Evolutionary conservation across 1,140 invertebrate genomes (phyloP).

Genomic region (Nephotettix cincticeps): DNA sequence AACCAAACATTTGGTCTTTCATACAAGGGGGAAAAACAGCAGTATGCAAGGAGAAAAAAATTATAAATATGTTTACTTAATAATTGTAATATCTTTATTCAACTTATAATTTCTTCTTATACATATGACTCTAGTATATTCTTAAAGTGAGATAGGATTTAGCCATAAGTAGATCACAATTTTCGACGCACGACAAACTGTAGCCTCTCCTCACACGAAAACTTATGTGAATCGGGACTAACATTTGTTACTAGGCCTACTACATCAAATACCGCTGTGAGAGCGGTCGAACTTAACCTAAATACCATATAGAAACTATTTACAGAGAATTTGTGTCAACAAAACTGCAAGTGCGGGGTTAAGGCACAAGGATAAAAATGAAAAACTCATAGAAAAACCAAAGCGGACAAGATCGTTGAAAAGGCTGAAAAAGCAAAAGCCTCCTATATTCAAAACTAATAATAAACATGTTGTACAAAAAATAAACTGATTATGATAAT

Average conservation of each 20-base stretch:
- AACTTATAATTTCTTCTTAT: slow-evolving; percentile 10
- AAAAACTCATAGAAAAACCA: background rate
- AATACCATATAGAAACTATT: background rate
- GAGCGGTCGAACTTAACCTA: background rate
- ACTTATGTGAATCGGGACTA: slow-evolving; percentile 1
- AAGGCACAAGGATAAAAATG: slow-evolving; percentile 18
- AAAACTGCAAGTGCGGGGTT: slow-evolving; percentile 2
- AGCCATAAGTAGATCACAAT: slow-evolving; percentile 23
- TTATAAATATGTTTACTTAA: no score
- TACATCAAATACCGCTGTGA: background rate
- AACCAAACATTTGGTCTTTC: no score
- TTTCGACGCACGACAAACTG: slow-evolving; percentile 15
- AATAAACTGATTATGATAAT: slow-evolving; percentile 10
- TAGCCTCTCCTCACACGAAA: slow-evolving; percentile 15
- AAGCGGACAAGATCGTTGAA: background rate
- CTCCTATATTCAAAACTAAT: background rate
- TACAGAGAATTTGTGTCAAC: slow-evolving; percentile 15
- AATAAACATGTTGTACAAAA: background rate
- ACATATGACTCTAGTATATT: slow-evolving; percentile 4
- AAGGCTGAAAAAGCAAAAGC: background rate
- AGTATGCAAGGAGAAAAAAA: no score
- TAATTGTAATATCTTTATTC: slow-evolving; percentile 15
- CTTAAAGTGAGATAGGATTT: slow-evolving; percentile 19
- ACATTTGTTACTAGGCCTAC: slow-evolving; percentile 24
- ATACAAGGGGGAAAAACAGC: no score